Conservation (phyloP, 1,140 invertebrate genomes). For the Achroia grisella region DNA sequence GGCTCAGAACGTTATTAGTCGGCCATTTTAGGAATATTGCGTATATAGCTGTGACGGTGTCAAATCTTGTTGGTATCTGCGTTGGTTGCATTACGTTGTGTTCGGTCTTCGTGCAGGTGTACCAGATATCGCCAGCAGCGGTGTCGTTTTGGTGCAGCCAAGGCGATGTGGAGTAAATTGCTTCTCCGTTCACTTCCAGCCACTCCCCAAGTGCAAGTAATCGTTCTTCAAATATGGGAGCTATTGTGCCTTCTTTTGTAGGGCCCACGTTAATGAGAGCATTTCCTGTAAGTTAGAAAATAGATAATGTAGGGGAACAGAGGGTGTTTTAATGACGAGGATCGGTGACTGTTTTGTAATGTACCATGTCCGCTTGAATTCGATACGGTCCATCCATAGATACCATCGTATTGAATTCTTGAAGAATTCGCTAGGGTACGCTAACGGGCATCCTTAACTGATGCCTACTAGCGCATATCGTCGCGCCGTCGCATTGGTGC, state of each 20-base stretch:
- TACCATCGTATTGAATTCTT: too few species aligned
- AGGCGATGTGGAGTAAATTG: slow-evolving; percentile 87
- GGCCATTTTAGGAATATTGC: slow-evolving; percentile 82
- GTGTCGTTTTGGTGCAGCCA: slow-evolving; percentile 91
- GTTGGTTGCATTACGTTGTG: slow-evolving; percentile 32
- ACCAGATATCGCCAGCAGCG: slow-evolving; percentile 82
- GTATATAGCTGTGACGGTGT: slow-evolving; percentile 72
- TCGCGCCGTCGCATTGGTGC: too few species aligned
- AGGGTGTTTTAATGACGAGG: too few species aligned
- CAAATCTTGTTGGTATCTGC: slow-evolving; percentile 15
- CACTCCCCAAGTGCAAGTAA: slow-evolving; percentile 83
- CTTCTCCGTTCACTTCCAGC: slow-evolving; percentile 90
- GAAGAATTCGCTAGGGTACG: too few species aligned
- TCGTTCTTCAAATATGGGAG: slow-evolving; percentile 92
- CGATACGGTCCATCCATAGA: too few species aligned
- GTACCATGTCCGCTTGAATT: too few species aligned
- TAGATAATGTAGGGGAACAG: too few species aligned
- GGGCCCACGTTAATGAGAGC: slow-evolving; percentile 93
- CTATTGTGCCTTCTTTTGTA: slow-evolving; percentile 90
- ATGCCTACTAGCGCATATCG: too few species aligned
- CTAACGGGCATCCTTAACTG: too few species aligned
- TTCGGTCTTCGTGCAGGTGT: slow-evolving; percentile 74
- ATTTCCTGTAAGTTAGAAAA: slow-evolving; percentile 79
- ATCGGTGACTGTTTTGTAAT: too few species aligned
- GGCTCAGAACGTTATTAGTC: slow-evolving; percentile 59